Evolutionary conservation across 2,797 vertebrate species (phyloP), one percentile per base, ranked within the genome.

Genomic region (Pampus argenteus): DNA sequence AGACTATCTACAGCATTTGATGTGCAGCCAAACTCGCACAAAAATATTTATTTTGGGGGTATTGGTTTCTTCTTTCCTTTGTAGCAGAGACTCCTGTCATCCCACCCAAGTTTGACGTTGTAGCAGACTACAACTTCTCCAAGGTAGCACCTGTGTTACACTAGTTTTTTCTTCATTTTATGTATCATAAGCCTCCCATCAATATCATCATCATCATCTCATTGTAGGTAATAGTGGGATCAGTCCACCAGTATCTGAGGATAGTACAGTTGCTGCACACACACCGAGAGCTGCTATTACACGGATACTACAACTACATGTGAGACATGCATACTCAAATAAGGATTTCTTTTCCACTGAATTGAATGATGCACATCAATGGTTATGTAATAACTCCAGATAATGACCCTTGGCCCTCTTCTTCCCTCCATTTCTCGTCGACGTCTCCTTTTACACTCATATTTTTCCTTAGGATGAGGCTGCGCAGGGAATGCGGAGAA

Each of bases 241-340:
- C 95, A 0, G 93, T 94, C 45, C 94, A 97, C 87, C 97, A 97
- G 90, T 96, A 96, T 15, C 88, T 96, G 84, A 92, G 93, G 81
- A 90, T 96, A 54, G 88, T 94, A 0, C 82, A 13, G 29, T 62
- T 90, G 29, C 88, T 98, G 82, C 89, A 91, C 78, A 84, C 76
- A 0, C 93, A 93, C 81, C 84, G 91, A 86, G 95, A 96, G 56
- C 78, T 97, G 70, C 92, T 96, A 44, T 91, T 95, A 4, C 94
- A 95, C 42, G 97, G 96, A 22, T 94, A 95, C 28, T 94, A 96
- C 86, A 95, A 94, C 93, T 91, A 95, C 56, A 91, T 94, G 98
- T 98, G 88, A 96, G 96, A 81, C 42, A 17, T 38, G 23, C n/a
- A 11, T 28, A 9, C 28, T 58, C n/a, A 29, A 36, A 50, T 48